Conservation (phyloP, 2,113 vertebrate genomes). For the Trogon melanurus region DNA sequence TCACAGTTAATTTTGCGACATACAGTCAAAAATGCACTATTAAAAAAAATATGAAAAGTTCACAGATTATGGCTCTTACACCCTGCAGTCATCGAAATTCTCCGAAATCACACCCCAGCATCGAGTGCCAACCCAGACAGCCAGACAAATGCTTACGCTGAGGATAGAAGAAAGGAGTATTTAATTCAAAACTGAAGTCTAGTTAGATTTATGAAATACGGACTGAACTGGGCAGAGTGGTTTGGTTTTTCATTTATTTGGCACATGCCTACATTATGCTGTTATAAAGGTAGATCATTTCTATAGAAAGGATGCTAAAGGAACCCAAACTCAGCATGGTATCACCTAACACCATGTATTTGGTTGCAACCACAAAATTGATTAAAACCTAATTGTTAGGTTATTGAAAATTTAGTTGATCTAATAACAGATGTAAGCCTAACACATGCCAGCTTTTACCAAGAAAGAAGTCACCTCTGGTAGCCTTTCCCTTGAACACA, state of each 20-base stretch:
- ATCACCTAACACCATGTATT: neutral
- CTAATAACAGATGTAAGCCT: neutral
- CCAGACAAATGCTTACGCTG: neutral
- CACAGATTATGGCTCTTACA: conserved; percentile 11
- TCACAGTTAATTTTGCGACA: conserved; percentile 24
- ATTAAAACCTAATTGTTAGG: neutral
- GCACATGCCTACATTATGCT: neutral
- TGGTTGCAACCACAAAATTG: neutral
- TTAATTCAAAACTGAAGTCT: neutral
- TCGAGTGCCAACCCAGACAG: neutral
- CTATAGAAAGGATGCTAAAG: neutral
- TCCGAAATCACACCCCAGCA: neutral
- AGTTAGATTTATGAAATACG: neutral
- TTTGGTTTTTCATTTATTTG: neutral
- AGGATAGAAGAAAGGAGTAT: neutral
- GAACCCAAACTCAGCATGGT: neutral
- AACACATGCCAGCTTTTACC: neutral
- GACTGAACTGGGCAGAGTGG: neutral
- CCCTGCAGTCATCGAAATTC: neutral
- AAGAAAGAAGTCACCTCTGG: neutral
- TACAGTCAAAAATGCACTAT: neutral
- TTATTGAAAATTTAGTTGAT: neutral
- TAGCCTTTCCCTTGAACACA: neutral
- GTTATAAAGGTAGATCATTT: neutral
- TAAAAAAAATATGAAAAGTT: conserved; percentile 13